Base-by-base conservation (phyloP, 2,113 vertebrate species). In the Vulpes lagopus region DNA sequence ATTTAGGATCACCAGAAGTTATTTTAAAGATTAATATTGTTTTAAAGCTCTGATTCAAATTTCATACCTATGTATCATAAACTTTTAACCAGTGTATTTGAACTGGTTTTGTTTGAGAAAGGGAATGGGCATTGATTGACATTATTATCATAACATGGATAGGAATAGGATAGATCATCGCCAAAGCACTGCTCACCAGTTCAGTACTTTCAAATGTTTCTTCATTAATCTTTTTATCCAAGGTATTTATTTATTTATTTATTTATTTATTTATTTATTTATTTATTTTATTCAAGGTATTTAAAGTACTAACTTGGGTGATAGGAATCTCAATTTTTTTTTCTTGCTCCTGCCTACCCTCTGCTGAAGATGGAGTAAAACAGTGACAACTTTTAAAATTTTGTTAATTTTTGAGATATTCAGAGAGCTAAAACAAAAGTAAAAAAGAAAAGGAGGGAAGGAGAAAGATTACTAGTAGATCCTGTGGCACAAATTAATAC, bases 301-400 rank as follows among this genome's bases (percentile, higher is more conserved):
- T 64, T 93, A 59, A 79, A 60, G n/a, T 82, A 11, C 4, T 67
- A 43, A 35, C 57, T 25, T 60, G 6, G 53, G 38, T 96, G 51
- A 87, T 38, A 53, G 3, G n/a, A 74, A 91, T 96, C 93, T 62
- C 49, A 92, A 0, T 78, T 83, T 88, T 93, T 93, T 97, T 51
- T 94, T 92, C 90, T 97, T 96, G 92, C 92, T 97, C 94, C 74
- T 84, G 97, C 23, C 96, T 97, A 97, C 95, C 97, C 98, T 96
- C 96, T 96, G 82, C 80, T 98, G 98, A 76, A 87, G 11, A 87
- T 23, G 51, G 20, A 27, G 3, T 53, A 87, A 59, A 94, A 88
- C 30, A 78, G 22, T 49, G 32, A 81, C 79, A 62, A n/a, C 15
- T 49, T 14, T 32, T 23, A 85, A 65, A 8, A n/a, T 94, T 93